Conservation (phyloP, 2,113 vertebrate genomes). For the Trogon melanurus region DNA sequence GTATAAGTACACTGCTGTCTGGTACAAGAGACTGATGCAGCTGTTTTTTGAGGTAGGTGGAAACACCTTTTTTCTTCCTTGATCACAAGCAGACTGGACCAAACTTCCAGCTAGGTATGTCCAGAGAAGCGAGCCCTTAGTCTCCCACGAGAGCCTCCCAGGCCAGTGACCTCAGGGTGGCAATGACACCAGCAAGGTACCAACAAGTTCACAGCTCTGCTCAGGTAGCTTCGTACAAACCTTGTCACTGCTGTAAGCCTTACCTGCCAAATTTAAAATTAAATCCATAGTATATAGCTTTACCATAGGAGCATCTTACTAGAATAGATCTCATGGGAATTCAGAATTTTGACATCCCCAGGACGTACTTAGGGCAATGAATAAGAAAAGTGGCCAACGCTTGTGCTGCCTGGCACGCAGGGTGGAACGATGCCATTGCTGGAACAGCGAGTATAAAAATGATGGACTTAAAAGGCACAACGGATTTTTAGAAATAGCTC, state of each 20-base stretch:
- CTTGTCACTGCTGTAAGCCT: not conserved
- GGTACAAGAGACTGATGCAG: not conserved
- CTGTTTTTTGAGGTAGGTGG: not conserved
- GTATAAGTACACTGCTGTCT: not conserved
- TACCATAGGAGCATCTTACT: not conserved
- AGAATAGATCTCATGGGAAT: not conserved
- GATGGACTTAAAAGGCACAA: constrained; percentile 11
- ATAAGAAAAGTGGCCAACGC: not conserved
- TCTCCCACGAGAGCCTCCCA: not conserved
- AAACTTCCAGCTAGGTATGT: accelerated
- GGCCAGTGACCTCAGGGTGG: not conserved
- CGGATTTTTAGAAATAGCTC: not conserved
- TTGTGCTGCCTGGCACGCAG: not conserved
- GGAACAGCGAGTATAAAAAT: not conserved
- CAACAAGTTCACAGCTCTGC: not conserved
- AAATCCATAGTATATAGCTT: not conserved
- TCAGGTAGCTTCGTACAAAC: not conserved
- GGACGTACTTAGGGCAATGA: not conserved
- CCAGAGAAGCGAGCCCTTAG: not conserved
- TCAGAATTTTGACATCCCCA: not conserved
- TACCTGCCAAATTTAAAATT: not conserved
- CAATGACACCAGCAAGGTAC: not conserved
- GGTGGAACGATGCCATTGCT: not conserved
- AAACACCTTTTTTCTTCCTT: not conserved
- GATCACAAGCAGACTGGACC: not conserved